A percentile compares a stretch with the other conserved stretches of the same genome.
phyloP scores from a whole-genome alignment of 1,140 invertebrate species.

The Lanistes nyassanus region DNA sequence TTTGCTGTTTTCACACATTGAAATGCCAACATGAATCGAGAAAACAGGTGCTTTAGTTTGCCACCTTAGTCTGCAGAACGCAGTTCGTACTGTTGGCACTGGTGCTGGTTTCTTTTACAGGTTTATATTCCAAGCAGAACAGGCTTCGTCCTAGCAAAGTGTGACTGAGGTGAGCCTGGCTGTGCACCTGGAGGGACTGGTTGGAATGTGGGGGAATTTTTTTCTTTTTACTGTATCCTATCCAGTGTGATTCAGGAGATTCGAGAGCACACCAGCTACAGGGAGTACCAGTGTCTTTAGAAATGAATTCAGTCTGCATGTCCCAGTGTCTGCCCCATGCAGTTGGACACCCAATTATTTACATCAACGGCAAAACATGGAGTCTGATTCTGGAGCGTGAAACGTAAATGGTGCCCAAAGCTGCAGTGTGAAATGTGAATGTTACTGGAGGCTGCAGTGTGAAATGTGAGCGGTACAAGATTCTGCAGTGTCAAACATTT shows the following conservation, averaged over 20 bases:
- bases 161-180: conserved; percentile 43
- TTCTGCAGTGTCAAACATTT: no score
- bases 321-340: background rate
- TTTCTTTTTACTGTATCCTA: no score
- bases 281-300: no score
- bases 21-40: background rate
- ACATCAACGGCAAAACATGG: no score
- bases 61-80: background rate
- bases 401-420: no score
- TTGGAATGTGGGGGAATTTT: background rate
- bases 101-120: conserved; percentile 27
- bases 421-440: no score
- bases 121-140: conserved; percentile 77
- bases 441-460: no score
- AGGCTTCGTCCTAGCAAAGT: conserved; percentile 73
- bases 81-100: background rate
- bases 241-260: no score
- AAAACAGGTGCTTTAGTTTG: background rate
- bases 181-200: background rate
- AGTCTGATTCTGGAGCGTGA: no score
- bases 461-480: no score
- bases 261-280: background rate
- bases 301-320: background rate
- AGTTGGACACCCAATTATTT: no score
- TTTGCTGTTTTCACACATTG: background rate